Evolutionary conservation across 2,888 invertebrate genomes (phyloP), one percentile per base, ranked within the genome.

Genomic region (Steromphala cineraria): DNA sequence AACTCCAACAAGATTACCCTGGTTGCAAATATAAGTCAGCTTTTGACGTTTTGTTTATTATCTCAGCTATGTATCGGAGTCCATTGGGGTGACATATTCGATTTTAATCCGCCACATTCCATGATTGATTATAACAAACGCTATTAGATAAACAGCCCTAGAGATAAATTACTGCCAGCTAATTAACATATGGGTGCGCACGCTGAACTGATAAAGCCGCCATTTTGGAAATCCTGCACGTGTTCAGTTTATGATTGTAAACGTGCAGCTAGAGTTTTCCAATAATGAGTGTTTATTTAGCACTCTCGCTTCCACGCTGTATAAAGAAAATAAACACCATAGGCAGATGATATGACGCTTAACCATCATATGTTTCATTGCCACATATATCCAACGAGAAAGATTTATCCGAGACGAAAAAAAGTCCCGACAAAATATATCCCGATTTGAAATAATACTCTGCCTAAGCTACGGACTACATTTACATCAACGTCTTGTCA

Each of bases 281-380:
- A 55, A 74, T 75, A 79, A 79, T 79, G 79, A 79, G 71, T 36
- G 79, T 79, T 79, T 79, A 53, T 79, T 79, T 79, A 74, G 74
- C 79, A 74, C 67, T 74, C 74, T 46, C 36, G 55, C 24, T 15
- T 55, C 71, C 24, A 24, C 79, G 31, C 21, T 79, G 74, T 79
- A 74, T 67, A 74, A 67, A 74, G 79, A 79, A 79, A 79, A 79
- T 46, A 75, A 79, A 79, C 55, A 79, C 13, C 24, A 19, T 28
- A 62, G 62, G 17, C 62, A 62, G 28, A 62, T 28, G 62, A 62
- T 62, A 62, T 62, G 28, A 28, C 62, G 46, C 46, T 46, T 46
- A 8, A 46, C 46, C 46, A 46, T 46, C 46, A 46, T 46, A 46
- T 10, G 46, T 46, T 46, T 46, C 46, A 46, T 46, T 46, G 46